A percentile compares a stretch with the other conserved stretches of the same genome.
Conservation (phyloP, 2,797 vertebrate genomes). For the Poeciliopsis infans region DNA sequence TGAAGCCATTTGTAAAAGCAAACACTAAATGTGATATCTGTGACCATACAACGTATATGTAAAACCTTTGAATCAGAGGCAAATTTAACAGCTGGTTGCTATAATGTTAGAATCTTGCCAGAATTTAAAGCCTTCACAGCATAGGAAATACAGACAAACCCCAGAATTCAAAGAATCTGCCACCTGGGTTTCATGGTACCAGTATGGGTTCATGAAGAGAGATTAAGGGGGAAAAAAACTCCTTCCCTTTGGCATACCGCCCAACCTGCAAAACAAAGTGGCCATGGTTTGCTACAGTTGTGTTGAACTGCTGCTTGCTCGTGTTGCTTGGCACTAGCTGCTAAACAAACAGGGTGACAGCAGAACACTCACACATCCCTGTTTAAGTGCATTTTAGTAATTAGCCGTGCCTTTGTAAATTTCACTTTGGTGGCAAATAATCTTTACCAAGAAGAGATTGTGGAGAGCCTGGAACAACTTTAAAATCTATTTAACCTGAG, state of each 20-base stretch:
- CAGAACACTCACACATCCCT: conserved; percentile 41
- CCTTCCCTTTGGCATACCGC: conserved; percentile 54
- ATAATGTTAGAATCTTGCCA: neutral
- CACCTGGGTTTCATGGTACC: conserved; percentile 49
- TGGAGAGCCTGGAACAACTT: conserved; percentile 18
- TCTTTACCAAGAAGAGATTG: conserved; percentile 18
- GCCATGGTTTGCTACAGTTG: conserved; percentile 62
- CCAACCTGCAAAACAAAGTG: conserved; percentile 69
- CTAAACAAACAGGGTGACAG: conserved; percentile 46
- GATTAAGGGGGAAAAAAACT: conserved; percentile 37
- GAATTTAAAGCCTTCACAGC: conserved; percentile 20
- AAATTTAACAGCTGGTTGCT: neutral
- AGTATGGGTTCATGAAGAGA: conserved; percentile 33
- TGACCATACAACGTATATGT: neutral
- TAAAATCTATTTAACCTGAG: conserved; percentile 22
- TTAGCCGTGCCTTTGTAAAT: conserved; percentile 48
- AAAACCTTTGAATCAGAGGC: neutral
- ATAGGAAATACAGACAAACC: conserved; percentile 20
- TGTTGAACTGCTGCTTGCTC: conserved; percentile 39
- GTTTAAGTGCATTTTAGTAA: conserved; percentile 30
- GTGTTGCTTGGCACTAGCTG: conserved; percentile 39
- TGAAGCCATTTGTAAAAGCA: neutral
- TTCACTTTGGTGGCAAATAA: conserved; percentile 42
- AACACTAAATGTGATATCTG: no score
- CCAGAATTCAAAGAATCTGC: conserved; percentile 66